phyloP scores from a whole-genome alignment of 2,888 invertebrate species.

The Eudemis profundana region DNA sequence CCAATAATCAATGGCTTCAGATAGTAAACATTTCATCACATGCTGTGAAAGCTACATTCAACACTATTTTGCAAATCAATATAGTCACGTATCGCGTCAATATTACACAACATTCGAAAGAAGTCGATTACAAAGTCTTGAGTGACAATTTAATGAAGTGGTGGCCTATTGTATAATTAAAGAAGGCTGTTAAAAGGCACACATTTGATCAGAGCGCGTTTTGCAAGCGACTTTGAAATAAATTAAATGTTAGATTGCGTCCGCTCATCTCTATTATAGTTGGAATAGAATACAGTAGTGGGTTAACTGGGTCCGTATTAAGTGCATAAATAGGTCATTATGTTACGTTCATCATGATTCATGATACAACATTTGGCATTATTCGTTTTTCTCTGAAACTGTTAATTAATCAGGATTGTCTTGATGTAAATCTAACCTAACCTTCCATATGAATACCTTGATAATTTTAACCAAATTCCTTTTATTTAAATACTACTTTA shows the following conservation, averaged over 20 bases:
- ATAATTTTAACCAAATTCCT: no score
- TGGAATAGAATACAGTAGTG: not conserved
- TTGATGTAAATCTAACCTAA: no score
- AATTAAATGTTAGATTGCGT: constrained; percentile 6
- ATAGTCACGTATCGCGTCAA: constrained; percentile 54
- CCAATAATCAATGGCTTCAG: constrained; percentile 9
- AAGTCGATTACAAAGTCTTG: constrained; percentile 64
- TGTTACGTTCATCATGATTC: no score
- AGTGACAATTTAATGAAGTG: constrained; percentile 83
- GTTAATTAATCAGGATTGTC: no score
- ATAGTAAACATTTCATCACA: constrained; percentile 18
- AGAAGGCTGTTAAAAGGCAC: constrained; percentile 72
- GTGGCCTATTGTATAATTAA: constrained; percentile 77
- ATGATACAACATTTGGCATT: no score
- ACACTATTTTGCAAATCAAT: constrained; percentile 55
- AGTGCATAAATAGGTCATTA: no score
- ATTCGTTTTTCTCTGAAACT: no score
- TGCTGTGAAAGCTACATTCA: constrained; percentile 1
- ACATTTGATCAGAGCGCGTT: constrained; percentile 61
- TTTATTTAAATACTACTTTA: no score
- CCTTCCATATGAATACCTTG: no score
- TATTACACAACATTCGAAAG: constrained; percentile 30
- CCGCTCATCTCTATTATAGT: not conserved
- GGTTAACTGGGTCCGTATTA: no score
- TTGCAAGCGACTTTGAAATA: constrained; percentile 22